phyloP scores from a whole-genome alignment of 1,140 invertebrate genomes.

The Trichomalopsis sarcophagae region DNA sequence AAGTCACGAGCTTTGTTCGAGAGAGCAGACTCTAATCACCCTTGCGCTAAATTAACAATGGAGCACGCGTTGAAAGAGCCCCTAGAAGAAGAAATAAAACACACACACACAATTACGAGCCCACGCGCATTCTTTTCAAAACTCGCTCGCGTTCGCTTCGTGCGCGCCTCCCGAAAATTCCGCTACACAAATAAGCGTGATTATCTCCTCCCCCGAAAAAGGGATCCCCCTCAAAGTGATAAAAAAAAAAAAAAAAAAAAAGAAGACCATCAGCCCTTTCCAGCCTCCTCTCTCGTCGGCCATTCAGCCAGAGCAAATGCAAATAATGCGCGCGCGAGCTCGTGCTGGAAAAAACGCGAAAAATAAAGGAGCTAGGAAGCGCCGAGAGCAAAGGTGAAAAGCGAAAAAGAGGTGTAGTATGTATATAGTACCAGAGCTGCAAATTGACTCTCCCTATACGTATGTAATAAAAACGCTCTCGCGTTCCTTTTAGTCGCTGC shows the following conservation, averaged over 20 bases:
- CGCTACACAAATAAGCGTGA: slow-evolving; percentile 43
- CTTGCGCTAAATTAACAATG: not conserved
- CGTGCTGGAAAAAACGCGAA: slow-evolving; percentile 22
- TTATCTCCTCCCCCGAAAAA: slow-evolving; percentile 31
- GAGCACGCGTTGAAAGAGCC: not conserved
- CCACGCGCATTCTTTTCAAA: not conserved
- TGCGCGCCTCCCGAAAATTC: slow-evolving; percentile 21
- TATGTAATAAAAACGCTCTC: slow-evolving; percentile 30
- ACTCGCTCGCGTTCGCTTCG: slow-evolving; percentile 4
- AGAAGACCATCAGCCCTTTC: not conserved
- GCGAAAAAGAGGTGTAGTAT: not conserved
- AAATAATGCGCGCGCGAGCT: slow-evolving; percentile 29
- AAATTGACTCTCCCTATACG: slow-evolving; percentile 36
- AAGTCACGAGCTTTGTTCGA: not conserved
- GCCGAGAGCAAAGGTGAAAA: not conserved
- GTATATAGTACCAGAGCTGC: too few species aligned
- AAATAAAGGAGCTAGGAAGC: not conserved
- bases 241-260: slow-evolving; percentile 26
- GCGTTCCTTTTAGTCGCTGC: not conserved
- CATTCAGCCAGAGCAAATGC: slow-evolving; percentile 33
- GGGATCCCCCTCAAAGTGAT: not conserved
- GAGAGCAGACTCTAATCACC: not conserved
- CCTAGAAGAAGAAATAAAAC: not conserved
- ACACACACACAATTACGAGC: not conserved
- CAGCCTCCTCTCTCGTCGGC: not conserved